Base-by-base conservation (phyloP, 2,113 vertebrate genomes). In the Colius striatus region DNA sequence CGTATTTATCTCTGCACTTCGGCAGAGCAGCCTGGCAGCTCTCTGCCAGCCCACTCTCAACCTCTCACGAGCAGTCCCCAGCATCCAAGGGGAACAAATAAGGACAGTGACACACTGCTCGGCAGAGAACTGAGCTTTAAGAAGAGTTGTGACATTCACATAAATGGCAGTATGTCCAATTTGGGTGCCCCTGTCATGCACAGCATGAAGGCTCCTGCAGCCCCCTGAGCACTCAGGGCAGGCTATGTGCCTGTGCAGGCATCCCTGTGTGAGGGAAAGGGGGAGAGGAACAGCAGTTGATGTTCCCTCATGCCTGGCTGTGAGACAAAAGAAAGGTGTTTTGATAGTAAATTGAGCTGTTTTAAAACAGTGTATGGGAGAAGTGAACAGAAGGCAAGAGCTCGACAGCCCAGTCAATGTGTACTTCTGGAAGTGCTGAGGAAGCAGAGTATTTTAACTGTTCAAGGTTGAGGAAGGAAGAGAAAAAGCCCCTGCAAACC, bases 31-130 rank as follows among this genome's bases (percentile, higher is more conserved):
- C 34, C 9, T 6, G 30, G 45, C 14, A 32, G 16, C 34, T 32
- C 36, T 25, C 21, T 2, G 0, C 27, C 55, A 27, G 63, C 5
- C 27, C 34, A 6, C 53, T 38, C 70, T 11, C n/a, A 30, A 47
- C 36, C 36, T 47, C 26, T 47, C 11, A 6, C 10, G 6, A 54
- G 54, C 55, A 32, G 11, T 20, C 32, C 50, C n/a, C 25, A 3
- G 7, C 1, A 4, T 8, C 47, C 1, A 0, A 21, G 29, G 55
- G 16, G 45, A 57, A 36, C 22, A 20, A 43, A 20, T 8, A 9
- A 36, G 22, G 30, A 29, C 34, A 9, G 29, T 0, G 27, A 32
- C 32, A 18, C 6, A 2, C 32, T 7, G 14, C 23, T 45, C 30
- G 58, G 43, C 51, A 25, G 25, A 32, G 16, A 45, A 50, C 10